A percentile compares a stretch with the other conserved stretches of the same genome.
phyloP scores from a whole-genome alignment of 2,797 vertebrate genomes.

The Myotis pilosus region DNA sequence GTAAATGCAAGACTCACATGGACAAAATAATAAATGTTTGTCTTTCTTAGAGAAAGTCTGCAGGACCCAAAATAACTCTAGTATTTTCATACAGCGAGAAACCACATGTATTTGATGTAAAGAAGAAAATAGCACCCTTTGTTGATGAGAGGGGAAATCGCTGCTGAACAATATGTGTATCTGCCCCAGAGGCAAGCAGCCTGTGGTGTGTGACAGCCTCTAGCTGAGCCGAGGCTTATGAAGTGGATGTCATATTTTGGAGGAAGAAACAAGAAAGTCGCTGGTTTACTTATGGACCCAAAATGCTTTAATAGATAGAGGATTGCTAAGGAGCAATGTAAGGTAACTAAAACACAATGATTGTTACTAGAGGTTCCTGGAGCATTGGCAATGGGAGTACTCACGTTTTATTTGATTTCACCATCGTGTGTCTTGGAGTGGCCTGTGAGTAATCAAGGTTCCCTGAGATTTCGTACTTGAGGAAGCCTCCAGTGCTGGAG shows the following conservation, averaged over 20 bases:
- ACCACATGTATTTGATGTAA: neutral
- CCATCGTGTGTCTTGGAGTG: neutral
- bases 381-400: neutral
- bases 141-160: neutral
- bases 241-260: neutral
- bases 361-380: neutral
- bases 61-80: neutral
- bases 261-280: neutral
- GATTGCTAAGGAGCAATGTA: neutral
- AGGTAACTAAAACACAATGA: neutral
- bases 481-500: neutral
- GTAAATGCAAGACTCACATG: neutral
- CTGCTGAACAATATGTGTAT: neutral
- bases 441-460: neutral
- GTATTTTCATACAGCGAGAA: neutral
- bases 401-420: neutral
- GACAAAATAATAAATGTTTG: neutral
- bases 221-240: neutral
- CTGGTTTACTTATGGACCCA: neutral
- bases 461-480: neutral
- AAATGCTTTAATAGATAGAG: neutral
- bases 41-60: neutral
- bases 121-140: conserved; percentile 31
- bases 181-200: neutral
- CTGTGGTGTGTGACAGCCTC: neutral